phyloP scores from a whole-genome alignment of 2,888 invertebrate species.

The Tetranychus truncatus region DNA sequence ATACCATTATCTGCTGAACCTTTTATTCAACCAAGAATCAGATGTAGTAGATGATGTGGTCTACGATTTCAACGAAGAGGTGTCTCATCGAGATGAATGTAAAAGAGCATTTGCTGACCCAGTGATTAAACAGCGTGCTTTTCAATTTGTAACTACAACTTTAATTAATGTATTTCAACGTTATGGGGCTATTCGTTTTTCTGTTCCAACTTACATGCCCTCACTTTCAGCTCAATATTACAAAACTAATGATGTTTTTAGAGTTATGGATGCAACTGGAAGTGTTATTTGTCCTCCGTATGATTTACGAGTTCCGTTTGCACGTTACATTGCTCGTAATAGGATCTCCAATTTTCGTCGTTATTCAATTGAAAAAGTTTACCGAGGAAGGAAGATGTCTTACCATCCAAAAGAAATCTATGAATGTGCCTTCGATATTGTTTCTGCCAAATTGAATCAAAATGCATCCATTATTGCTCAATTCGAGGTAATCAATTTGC shows the following conservation, averaged over 20 bases:
- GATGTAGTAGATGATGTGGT: slow-evolving; percentile 55
- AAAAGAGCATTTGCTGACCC: slow-evolving; percentile 2
- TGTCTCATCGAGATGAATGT: not conserved
- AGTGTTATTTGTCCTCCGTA: slow-evolving; percentile 64
- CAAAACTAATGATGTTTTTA: slow-evolving; percentile 27
- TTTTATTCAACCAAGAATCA: slow-evolving; percentile 38
- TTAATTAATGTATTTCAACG: slow-evolving; percentile 14
- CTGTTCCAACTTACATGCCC: slow-evolving; percentile 59
- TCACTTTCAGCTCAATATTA: slow-evolving; percentile 40
- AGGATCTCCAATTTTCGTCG: slow-evolving; percentile 44
- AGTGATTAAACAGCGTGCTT: slow-evolving; percentile 10
- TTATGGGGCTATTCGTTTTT: slow-evolving; percentile 42
- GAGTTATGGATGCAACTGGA: slow-evolving; percentile 69
- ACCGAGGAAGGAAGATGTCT: slow-evolving; percentile 48
- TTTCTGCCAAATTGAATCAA: slow-evolving; percentile 37
- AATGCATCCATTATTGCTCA: too few relatives aligned
- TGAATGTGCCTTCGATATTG: slow-evolving; percentile 83
- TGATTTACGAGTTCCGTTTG: slow-evolving; percentile 63
- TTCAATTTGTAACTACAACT: slow-evolving; percentile 14
- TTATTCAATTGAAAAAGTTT: slow-evolving; percentile 69
- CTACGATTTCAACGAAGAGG: slow-evolving; percentile 42
- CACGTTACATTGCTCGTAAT: slow-evolving; percentile 58
- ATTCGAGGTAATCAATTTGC: too few relatives aligned
- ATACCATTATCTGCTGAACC: slow-evolving; percentile 42
- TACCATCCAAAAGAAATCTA: slow-evolving; percentile 72